A percentile compares a stretch with the other conserved stretches of the same genome.
These are phyloP conservation scores for Geophilus truncorum DNA, from an alignment of 2,888 invertebrate species.

Conservation along the genomic window DNA sequence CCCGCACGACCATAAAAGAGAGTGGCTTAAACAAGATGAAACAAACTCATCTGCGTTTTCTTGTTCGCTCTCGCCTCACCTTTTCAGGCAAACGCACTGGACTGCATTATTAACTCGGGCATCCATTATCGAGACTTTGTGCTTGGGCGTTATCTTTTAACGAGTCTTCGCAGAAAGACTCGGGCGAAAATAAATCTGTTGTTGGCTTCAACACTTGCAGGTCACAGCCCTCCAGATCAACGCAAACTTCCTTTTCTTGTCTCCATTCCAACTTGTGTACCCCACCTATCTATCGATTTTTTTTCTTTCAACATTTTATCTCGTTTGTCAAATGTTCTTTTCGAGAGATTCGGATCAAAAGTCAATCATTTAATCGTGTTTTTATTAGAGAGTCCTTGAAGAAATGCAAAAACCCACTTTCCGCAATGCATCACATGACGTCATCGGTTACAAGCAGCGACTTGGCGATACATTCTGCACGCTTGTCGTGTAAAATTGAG, in stretches of 20 bases:
- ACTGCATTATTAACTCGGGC: background rate
- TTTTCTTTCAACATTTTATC: background rate
- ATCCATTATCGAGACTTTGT: background rate
- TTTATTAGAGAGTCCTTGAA: too few species aligned
- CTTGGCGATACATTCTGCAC: background rate
- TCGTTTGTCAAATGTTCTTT: background rate
- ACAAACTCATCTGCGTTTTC: slow-evolving; percentile 2
- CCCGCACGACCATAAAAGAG: background rate
- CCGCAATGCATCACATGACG: background rate
- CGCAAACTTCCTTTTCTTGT: background rate
- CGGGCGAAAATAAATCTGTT: background rate
- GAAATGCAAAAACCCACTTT: too few species aligned
- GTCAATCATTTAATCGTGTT: too few species aligned
- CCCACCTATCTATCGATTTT: background rate
- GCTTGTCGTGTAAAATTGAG: slow-evolving; percentile 3
- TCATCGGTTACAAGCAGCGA: too few species aligned
- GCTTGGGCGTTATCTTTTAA: background rate
- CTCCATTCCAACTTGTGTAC: background rate
- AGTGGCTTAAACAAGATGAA: slow-evolving; percentile 7
- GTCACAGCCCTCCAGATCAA: background rate
- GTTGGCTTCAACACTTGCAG: slow-evolving; percentile 12
- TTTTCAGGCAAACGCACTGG: background rate
- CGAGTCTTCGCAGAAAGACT: background rate
- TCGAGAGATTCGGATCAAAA: too few species aligned
- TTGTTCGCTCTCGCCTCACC: background rate